Evolutionary conservation across 2,888 invertebrate species (phyloP), one percentile per base, ranked within the genome.

Genomic region (Cordilura impudica): DNA sequence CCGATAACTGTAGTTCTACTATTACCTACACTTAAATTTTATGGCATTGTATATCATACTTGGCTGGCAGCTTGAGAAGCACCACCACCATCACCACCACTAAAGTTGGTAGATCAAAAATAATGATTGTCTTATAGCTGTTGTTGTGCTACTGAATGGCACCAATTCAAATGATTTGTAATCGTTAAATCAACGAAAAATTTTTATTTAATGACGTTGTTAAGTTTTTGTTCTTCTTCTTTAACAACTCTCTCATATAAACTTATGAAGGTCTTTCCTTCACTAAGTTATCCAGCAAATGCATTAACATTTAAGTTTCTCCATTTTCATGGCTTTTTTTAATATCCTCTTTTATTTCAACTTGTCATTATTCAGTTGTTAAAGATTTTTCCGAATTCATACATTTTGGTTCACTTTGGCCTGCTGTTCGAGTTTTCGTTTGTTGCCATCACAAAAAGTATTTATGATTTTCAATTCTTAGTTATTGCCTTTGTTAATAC

Each of bases 381-480:
- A 2, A 18, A 39, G 10, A 56, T 16, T 12, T 26, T 47, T 1
- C 26, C 6, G n/a, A n/a, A 23, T 35, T 5, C 23, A 12, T 8
- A 23, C 19, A 16, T 29, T 51, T 23, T 26, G 47, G 6, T 45
- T 39, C 31, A 19, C 12, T 60, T 31, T n/a, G 35, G 60, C 14
- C 58, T 63, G 29, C 63, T 47, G 72, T 39, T 69, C 19, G 29
- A 61, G 47, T 63, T 70, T 43, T 4, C 43, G 16, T 29, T 70
- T 8, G 54, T 60, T 77, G 29, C 16, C 70, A 45, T 7, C 49
- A 72, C 61, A 35, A 76, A 72, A 39, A 60, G n/a, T 78, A 74
- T 78, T 78, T 78, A 78, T 60, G 70, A 70, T 53, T 70, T 70
- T 60, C 60, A 65, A 74, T 70, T 78, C 66, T 54, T 70, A 70